Evolutionary conservation across 2,888 invertebrate species (phyloP).

Genomic region (Camponotus fellah): DNA sequence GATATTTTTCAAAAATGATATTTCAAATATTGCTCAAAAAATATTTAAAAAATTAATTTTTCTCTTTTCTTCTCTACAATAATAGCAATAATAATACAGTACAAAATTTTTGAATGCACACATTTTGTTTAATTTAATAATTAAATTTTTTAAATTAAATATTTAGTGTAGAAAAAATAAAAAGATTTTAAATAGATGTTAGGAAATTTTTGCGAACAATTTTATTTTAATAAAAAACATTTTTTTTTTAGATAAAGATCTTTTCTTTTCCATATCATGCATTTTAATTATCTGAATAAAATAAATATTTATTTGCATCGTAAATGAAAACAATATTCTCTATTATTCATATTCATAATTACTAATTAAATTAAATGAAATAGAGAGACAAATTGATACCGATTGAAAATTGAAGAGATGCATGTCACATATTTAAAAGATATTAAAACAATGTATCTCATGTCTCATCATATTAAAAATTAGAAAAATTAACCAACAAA

Average conservation of each 20-base stretch:
- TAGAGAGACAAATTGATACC: too few relatives aligned
- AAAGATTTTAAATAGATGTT: not conserved
- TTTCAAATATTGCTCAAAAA: not conserved
- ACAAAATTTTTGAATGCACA: not conserved
- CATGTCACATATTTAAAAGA: too few relatives aligned
- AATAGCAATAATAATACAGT: too few relatives aligned
- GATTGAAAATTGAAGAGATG: too few relatives aligned
- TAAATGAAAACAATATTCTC: not conserved
- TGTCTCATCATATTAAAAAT: too few relatives aligned
- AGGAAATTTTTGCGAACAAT: not conserved
- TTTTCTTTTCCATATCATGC: not conserved
- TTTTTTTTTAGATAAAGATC: not conserved
- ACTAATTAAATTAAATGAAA: not conserved
- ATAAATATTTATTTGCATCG: not conserved
- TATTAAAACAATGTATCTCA: too few relatives aligned
- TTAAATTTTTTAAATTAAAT: not conserved
- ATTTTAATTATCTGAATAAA: not conserved
- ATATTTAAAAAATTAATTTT: not conserved
- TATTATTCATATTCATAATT: not conserved
- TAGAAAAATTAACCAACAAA: too few relatives aligned
- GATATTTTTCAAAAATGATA: not conserved
- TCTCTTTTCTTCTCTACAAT: too few relatives aligned
- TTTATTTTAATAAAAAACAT: not conserved
- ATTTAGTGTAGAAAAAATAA: not conserved
- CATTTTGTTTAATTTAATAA: not conserved